Base-by-base conservation (phyloP, 1,140 invertebrate species). In the Stegodyphus dumicola region DNA sequence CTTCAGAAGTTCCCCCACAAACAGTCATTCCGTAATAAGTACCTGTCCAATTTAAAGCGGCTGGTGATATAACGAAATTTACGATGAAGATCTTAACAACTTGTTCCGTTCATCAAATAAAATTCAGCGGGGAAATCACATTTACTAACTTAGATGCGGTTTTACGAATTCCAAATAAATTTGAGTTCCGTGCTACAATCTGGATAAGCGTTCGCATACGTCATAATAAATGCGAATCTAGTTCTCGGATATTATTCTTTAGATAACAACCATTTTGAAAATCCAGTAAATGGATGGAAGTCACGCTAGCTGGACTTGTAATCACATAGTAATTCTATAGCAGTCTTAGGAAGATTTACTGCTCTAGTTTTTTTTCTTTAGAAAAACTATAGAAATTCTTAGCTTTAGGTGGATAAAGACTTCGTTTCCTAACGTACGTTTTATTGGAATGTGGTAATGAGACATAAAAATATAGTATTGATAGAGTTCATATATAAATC, bases 271-370 rank as follows among this genome's bases (percentile, higher is more conserved):
- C 77, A 78, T 78, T 78, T 78, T 69, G 77, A 60, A 33, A 67
- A 33, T 67, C 65, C 13, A 9, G 65, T 54, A 78, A 78, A 78
- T 69, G 65, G 77, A 13, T 17, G 65, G 17, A 78, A 78, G 77
- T 78, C 77, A 78, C 77, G 77, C 77, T 78, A 78, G 49, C 52
- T 67, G 33, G 33, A 54, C n/a, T 48, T 18, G 65, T 78, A 78
- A 78, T 78, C 77, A 78, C 77, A 17, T 78, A 52, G 77, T 78
- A 78, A 78, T 78, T 13, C 77, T 65, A 78, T 18, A 78, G 11
- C 49, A 67, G 51, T 78, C 65, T 13, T n/a, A 64, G 54, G 51
- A 52, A 69, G 77, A 78, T 78, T 78, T 78, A 78, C 69, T 18
- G 65, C 67, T 13, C 18, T 7, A 53, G 17, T 6, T 18, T 11